A percentile compares a stretch with the other conserved stretches of the same genome.
phyloP scores from a whole-genome alignment of 2,113 vertebrate genomes.

The Aix galericulata region DNA sequence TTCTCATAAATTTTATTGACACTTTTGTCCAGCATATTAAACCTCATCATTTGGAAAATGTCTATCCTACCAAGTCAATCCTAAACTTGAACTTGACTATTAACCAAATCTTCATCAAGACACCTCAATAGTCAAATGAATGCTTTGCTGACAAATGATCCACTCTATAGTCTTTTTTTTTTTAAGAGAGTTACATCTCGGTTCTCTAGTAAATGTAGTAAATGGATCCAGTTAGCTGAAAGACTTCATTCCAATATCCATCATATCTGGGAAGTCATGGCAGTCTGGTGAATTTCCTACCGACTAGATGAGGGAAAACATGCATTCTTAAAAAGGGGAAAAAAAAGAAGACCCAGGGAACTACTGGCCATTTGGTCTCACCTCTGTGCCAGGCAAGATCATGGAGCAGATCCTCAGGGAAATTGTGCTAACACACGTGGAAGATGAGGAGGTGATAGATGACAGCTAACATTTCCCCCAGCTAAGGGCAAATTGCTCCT shows the following conservation, averaged over 20 bases:
- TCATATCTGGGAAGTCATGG: too few relatives aligned
- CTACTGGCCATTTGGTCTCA: too few relatives aligned
- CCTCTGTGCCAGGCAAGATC: too few relatives aligned
- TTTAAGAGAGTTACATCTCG: background rate
- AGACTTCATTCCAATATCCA: background rate
- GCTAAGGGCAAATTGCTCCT: too few relatives aligned
- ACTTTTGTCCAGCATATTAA: background rate
- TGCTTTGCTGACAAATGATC: background rate
- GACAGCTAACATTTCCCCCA: too few relatives aligned
- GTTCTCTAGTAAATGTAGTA: background rate
- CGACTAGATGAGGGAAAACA: too few relatives aligned
- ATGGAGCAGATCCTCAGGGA: too few relatives aligned
- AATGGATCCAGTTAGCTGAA: background rate
- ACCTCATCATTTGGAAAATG: accelerated
- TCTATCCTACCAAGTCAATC: background rate
- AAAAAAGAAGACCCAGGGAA: too few relatives aligned
- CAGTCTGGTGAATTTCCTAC: too few relatives aligned
- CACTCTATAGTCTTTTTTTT: background rate
- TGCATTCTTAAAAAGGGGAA: too few relatives aligned
- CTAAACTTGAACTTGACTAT: background rate
- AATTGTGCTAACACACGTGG: too few relatives aligned
- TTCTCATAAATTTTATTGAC: background rate
- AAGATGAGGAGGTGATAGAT: too few relatives aligned
- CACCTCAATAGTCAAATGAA: background rate
- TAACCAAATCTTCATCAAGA: background rate